These are phyloP conservation scores for Drosophila takahashii DNA, from an alignment of 1,140 invertebrate species.

Conservation along the genomic window DNA sequence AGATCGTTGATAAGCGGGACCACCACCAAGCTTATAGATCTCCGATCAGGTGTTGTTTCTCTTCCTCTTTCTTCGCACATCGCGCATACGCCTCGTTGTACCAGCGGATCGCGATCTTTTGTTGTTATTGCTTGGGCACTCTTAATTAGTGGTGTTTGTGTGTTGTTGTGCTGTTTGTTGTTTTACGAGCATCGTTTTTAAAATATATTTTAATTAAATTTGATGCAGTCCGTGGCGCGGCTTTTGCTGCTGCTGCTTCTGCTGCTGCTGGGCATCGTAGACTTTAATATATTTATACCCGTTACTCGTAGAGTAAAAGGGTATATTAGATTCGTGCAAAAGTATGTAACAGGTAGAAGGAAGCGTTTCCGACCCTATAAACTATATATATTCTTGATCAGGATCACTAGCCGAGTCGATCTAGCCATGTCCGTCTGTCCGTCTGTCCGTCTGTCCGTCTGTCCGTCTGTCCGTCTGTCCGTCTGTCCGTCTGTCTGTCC, in stretches of 20 bases:
- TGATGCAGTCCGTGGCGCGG: conserved; percentile 41
- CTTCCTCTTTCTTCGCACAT: conserved; percentile 13
- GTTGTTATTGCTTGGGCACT: conserved; percentile 12
- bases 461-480: no score
- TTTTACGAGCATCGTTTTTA: conserved; percentile 42
- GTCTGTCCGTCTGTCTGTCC: no score
- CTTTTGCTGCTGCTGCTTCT: background rate
- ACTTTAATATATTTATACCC: conserved; percentile 69
- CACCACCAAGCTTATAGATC: background rate
- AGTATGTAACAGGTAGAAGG: no score
- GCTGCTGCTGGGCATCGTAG: conserved; percentile 9
- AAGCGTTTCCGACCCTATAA: no score
- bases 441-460: no score
- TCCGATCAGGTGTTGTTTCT: conserved; percentile 2
- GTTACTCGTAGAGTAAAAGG: no score
- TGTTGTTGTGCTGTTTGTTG: conserved; percentile 6
- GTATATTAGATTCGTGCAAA: no score
- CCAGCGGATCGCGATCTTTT: conserved; percentile 27
- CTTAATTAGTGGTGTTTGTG: conserved; percentile 35
- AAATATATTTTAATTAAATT: conserved; percentile 75
- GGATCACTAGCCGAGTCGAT: no score
- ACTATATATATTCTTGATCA: no score
- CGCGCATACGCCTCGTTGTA: conserved; percentile 40
- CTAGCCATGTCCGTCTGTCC: no score
- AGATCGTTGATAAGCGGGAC: conserved; percentile 4